phyloP scores from a whole-genome alignment of 2,797 vertebrate species.

The Meda fulgida region DNA sequence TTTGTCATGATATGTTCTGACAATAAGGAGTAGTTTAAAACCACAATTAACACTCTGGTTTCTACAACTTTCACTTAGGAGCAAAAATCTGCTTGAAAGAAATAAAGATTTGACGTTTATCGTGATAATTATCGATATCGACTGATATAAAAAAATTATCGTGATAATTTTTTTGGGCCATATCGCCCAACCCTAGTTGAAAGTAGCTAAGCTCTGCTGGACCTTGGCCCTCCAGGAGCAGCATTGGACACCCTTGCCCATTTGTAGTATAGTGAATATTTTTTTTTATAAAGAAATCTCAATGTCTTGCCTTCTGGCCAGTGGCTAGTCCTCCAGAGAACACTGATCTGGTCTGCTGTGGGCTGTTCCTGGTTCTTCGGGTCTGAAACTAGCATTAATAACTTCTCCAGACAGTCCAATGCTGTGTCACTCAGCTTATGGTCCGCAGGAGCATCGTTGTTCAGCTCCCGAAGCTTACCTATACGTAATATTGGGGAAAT shows the following conservation, averaged over 20 bases:
- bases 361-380: conserved; percentile 74
- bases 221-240: neutral
- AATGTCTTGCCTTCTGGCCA: conserved; percentile 91
- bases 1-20: too few species aligned
- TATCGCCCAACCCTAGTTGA: too few species aligned
- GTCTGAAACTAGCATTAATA: conserved; percentile 81
- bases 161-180: too few species aligned
- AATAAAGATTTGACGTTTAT: too few species aligned
- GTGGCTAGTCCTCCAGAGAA: conserved; percentile 90
- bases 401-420: conserved; percentile 83
- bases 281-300: neutral
- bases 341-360: conserved; percentile 85
- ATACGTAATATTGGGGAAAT: neutral
- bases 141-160: too few species aligned
- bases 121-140: too few species aligned
- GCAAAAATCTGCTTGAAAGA: too few species aligned
- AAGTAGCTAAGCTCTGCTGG: neutral
- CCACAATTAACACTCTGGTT: too few species aligned
- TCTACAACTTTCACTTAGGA: too few species aligned
- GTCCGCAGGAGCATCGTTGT: conserved; percentile 81
- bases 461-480: conserved; percentile 97
- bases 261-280: neutral
- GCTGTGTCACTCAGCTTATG: conserved; percentile 87
- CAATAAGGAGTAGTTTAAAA: too few species aligned
- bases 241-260: neutral